Evolutionary conservation across 1,140 invertebrate genomes (phyloP).

Genomic region (Eupeodes corollae): DNA sequence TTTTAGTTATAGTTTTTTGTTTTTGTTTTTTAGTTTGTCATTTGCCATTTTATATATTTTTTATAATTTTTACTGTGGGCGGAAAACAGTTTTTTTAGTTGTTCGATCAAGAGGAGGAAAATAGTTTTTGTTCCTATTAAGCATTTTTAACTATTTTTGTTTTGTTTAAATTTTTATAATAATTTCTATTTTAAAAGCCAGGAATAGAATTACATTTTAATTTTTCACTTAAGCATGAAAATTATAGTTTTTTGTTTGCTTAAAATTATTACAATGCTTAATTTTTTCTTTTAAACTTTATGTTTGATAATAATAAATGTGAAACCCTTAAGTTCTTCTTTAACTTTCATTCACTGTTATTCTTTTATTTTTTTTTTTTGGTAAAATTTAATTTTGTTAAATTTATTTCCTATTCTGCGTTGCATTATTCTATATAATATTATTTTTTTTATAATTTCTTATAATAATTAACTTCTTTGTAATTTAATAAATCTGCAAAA

Average conservation of each 20-base stretch:
- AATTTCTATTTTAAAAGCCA: not conserved
- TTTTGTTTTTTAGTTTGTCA: not conserved
- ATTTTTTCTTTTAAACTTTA: not conserved
- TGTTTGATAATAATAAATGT: not conserved
- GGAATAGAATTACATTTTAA: not conserved
- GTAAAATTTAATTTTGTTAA: not conserved
- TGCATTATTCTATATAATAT: constrained; percentile 1
- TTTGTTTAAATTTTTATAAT: no score
- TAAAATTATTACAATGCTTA: not conserved
- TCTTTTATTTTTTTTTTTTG: not conserved
- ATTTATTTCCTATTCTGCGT: constrained; percentile 1
- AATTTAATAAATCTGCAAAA: not conserved
- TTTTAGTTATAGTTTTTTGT: not conserved
- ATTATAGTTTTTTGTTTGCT: not conserved
- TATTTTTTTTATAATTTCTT: constrained; percentile 5
- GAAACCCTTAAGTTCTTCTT: constrained; percentile 3
- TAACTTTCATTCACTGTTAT: not conserved
- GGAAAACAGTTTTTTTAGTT: constrained; percentile 13
- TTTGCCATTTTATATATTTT: not conserved
- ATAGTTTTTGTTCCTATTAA: not conserved
- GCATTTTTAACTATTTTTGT: not conserved
- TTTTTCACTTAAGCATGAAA: not conserved
- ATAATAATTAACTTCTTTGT: constrained; percentile 2
- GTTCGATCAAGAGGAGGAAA: not conserved
- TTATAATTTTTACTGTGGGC: constrained; percentile 12